Percentiles rank a stretch among this genome's conserved stretches.
Evolutionary conservation across 2,797 vertebrate species (phyloP).

Genomic region (Aphelocoma californica): DNA sequence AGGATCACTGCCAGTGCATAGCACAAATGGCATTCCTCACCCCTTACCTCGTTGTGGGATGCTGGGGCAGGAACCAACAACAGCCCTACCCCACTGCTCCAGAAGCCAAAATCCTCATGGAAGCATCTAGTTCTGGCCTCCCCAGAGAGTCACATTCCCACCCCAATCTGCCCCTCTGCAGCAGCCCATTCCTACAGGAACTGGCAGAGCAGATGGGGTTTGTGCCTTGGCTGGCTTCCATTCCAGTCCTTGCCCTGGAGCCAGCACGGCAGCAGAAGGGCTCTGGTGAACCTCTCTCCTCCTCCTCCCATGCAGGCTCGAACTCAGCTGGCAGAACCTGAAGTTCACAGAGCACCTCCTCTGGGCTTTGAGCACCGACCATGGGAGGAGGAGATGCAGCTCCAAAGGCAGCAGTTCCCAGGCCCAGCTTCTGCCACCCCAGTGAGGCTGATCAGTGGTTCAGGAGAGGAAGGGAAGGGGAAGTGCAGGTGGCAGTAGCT

Average conservation of each 20-base stretch:
- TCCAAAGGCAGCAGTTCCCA: not conserved
- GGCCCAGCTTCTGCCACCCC: not conserved
- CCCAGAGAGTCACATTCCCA: not conserved
- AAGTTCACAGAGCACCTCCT: not conserved
- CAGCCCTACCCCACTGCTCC: not conserved
- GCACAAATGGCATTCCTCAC: not conserved
- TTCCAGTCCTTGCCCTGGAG: not conserved
- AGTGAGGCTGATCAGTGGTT: not conserved
- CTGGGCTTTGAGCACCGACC: not conserved
- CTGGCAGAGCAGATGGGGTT: not conserved
- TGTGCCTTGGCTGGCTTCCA: not conserved
- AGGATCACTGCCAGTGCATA: not conserved
- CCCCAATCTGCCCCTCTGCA: not conserved
- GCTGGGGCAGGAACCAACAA: not conserved
- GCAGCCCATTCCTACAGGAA: not conserved
- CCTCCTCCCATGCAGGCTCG: not conserved
- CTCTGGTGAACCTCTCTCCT: slow-evolving; percentile 2
- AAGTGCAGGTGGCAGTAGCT: slow-evolving; percentile 40
- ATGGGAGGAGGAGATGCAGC: not conserved
- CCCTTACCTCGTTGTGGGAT: not conserved
- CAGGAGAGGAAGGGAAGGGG: not conserved
- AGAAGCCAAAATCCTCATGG: not conserved
- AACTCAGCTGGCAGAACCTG: not conserved
- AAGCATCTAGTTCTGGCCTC: not conserved
- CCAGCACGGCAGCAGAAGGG: not conserved